Conservation (phyloP, 2,888 invertebrate genomes). For the Stenurella melanura region DNA sequence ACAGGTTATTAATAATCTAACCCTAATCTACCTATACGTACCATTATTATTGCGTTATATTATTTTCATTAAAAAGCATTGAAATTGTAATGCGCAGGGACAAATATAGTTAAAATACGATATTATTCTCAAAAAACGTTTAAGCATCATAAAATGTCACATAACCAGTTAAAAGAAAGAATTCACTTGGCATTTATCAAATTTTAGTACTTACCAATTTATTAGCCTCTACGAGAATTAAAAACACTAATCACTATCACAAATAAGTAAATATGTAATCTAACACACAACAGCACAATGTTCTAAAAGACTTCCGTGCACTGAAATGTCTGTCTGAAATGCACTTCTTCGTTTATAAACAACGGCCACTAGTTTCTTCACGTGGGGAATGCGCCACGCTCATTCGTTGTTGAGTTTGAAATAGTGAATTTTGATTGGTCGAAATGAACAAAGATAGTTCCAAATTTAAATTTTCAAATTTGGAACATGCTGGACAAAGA, state of each 20-base stretch:
- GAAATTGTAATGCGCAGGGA: not conserved
- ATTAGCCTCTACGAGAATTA: not conserved
- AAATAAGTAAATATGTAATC: conserved; percentile 18
- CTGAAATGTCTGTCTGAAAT: conserved; percentile 32
- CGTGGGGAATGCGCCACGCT: conserved; percentile 41
- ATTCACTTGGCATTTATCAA: not conserved
- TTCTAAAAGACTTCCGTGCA: conserved; percentile 18
- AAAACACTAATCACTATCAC: conserved; percentile 40
- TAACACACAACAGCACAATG: conserved; percentile 13
- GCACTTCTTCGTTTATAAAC: conserved; percentile 55
- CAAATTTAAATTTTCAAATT: conserved; percentile 56
- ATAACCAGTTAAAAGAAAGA: conserved; percentile 29
- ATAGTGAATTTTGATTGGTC: conserved; percentile 23
- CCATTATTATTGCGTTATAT: not conserved
- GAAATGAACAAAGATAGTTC: conserved; percentile 48
- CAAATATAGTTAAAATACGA: not conserved
- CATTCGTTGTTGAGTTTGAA: conserved; percentile 46
- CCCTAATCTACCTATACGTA: too few species aligned
- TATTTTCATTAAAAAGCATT: not conserved
- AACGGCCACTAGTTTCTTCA: conserved; percentile 53
- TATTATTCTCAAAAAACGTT: not conserved
- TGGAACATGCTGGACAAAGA: conserved; percentile 41
- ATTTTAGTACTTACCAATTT: conserved; percentile 26
- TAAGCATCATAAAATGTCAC: conserved; percentile 27
- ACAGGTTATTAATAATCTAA: not conserved